Evolutionary conservation across 2,888 invertebrate species (phyloP).

Genomic region (Eremobia ochroleuca): DNA sequence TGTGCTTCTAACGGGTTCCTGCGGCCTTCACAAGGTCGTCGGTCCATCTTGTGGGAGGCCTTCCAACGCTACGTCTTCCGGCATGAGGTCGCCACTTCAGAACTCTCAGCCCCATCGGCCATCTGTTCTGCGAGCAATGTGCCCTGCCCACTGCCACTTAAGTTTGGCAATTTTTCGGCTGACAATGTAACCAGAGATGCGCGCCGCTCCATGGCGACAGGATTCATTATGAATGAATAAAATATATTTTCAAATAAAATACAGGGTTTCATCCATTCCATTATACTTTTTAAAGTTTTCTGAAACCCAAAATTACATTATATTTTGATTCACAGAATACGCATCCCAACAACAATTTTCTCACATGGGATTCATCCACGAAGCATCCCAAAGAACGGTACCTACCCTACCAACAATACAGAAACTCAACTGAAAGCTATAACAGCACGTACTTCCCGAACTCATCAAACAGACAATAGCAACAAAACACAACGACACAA

Average conservation of each 20-base stretch:
- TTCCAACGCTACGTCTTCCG: too few species aligned
- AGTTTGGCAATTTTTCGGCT: too few species aligned
- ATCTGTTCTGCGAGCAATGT: too few species aligned
- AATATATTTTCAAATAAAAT: conserved; percentile 2
- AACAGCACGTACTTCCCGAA: conserved; percentile 13
- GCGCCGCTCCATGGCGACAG: not conserved
- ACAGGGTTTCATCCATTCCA: not conserved
- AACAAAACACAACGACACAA: conserved; percentile 43
- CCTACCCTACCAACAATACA: not conserved
- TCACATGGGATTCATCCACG: not conserved
- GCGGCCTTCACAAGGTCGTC: too few species aligned
- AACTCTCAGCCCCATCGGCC: too few species aligned
- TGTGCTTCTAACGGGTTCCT: too few species aligned
- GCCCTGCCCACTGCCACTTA: too few species aligned
- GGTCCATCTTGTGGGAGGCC: too few species aligned
- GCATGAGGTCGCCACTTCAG: too few species aligned
- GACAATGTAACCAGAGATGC: conserved; percentile 9
- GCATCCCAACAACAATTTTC: not conserved
- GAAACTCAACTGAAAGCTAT: conserved; percentile 1
- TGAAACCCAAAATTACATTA: too few species aligned
- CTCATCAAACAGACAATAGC: conserved; percentile 41
- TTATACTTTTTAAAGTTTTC: not conserved
- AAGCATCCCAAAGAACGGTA: not conserved
- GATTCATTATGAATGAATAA: not conserved
- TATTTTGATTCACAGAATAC: not conserved